Conservation (phyloP, 2,888 invertebrate species). For the Nephrotoma guestfalica region DNA sequence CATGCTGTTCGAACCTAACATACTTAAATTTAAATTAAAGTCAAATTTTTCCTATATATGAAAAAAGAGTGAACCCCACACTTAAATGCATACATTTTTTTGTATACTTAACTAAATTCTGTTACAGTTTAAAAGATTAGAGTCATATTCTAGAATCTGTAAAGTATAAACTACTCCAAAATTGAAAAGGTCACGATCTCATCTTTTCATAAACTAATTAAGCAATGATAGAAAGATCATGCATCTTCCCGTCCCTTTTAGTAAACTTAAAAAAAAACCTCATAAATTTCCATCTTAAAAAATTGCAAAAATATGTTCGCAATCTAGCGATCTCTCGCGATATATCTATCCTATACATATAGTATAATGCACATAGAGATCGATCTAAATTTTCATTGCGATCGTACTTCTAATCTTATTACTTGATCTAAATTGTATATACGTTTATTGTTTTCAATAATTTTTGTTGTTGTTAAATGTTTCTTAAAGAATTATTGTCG, state of each 20-base stretch:
- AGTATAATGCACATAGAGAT: background rate
- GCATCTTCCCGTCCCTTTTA: background rate
- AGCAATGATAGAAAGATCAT: background rate
- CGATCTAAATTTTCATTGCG: background rate
- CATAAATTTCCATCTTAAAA: background rate
- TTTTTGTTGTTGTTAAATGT: background rate
- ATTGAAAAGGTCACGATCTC: too few species aligned
- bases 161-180: too few species aligned
- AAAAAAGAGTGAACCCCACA: too few species aligned
- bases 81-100: too few species aligned
- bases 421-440: background rate
- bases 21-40: too few species aligned
- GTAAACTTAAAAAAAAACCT: background rate
- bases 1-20: too few species aligned
- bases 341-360: too few species aligned
- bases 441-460: background rate
- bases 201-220: too few species aligned
- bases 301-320: background rate
- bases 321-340: background rate
- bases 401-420: background rate
- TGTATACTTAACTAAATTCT: too few species aligned
- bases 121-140: too few species aligned
- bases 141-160: too few species aligned
- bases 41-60: too few species aligned
- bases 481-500: background rate